Conservation (phyloP, 2,888 invertebrate genomes). For the Lochmaea crataegi region DNA sequence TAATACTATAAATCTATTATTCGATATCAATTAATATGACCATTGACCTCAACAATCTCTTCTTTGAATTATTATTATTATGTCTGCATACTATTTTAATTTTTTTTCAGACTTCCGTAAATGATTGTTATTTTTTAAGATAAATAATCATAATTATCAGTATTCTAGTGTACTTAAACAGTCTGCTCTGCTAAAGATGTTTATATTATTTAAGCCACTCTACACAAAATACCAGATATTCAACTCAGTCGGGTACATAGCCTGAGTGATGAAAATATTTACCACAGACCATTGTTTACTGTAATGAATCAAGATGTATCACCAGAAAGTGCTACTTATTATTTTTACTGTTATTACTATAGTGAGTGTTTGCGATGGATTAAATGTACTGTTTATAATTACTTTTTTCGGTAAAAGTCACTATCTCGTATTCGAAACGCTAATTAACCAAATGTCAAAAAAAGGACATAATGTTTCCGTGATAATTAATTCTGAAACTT, state of each 20-base stretch:
- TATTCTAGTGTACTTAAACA: too few relatives aligned
- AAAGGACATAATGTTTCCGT: slow-evolving; percentile 77
- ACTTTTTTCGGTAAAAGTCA: slow-evolving; percentile 79
- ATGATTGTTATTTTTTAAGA: too few relatives aligned
- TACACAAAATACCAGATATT: too few relatives aligned
- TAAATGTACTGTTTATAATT: slow-evolving; percentile 73
- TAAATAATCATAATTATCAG: too few relatives aligned
- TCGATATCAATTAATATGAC: too few relatives aligned
- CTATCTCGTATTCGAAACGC: slow-evolving; percentile 73
- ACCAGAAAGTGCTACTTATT: neutral
- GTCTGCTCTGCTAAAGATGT: too few relatives aligned
- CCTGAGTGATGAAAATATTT: neutral
- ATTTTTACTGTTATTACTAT: neutral
- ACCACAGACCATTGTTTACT: neutral
- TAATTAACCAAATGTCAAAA: slow-evolving; percentile 70
- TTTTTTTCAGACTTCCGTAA: too few relatives aligned
- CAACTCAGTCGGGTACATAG: neutral
- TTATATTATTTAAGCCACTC: too few relatives aligned
- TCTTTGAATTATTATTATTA: too few relatives aligned
- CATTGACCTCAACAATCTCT: too few relatives aligned
- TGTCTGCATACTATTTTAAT: too few relatives aligned
- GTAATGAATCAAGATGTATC: neutral
- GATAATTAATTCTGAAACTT: slow-evolving; percentile 69
- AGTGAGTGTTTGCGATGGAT: slow-evolving; percentile 49
- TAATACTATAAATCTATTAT: too few relatives aligned